Percentiles rank a stretch among this genome's conserved stretches.
phyloP scores from a whole-genome alignment of 1,140 invertebrate genomes.

The Liolophura sinensis region DNA sequence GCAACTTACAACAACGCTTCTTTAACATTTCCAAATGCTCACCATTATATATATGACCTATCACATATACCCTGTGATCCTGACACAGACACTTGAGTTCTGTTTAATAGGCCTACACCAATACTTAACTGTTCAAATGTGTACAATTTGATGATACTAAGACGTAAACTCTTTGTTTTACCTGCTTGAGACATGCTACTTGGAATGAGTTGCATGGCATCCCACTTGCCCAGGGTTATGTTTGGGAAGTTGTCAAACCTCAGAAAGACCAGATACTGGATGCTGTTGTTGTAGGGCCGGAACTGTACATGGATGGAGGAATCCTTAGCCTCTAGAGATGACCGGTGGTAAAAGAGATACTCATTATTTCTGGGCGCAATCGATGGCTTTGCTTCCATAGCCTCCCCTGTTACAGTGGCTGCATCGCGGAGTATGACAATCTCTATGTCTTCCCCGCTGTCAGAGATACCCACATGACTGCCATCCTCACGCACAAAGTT shows the following conservation, averaged over 20 bases:
- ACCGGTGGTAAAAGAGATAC: conserved; percentile 22
- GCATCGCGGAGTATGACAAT: conserved; percentile 28
- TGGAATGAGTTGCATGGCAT: conserved; percentile 20
- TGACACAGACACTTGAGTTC: conserved; percentile 7
- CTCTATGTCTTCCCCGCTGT: conserved; percentile 21
- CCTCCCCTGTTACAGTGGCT: conserved; percentile 7
- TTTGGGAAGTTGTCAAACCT: conserved; percentile 23
- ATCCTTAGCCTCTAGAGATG: not conserved
- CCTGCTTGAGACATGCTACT: conserved; percentile 3
- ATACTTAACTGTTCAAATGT: too few species aligned
- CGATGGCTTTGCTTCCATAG: conserved; percentile 11
- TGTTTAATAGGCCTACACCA: not conserved
- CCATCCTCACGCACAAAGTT: conserved; percentile 11
- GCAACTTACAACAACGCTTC: too few species aligned
- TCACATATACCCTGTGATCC: conserved; percentile 14
- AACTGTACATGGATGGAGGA: conserved; percentile 18
- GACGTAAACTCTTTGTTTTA: not conserved
- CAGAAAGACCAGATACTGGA: conserved; percentile 36
- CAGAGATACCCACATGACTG: not conserved
- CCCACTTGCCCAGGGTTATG: conserved; percentile 18
- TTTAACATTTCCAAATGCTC: too few species aligned
- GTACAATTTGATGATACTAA: too few species aligned
- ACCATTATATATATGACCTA: not conserved
- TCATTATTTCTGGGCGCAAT: conserved; percentile 20
- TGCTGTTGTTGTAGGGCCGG: conserved; percentile 1